phyloP scores from a whole-genome alignment of 2,113 vertebrate genomes.

The Ceuthmochares aereus region DNA sequence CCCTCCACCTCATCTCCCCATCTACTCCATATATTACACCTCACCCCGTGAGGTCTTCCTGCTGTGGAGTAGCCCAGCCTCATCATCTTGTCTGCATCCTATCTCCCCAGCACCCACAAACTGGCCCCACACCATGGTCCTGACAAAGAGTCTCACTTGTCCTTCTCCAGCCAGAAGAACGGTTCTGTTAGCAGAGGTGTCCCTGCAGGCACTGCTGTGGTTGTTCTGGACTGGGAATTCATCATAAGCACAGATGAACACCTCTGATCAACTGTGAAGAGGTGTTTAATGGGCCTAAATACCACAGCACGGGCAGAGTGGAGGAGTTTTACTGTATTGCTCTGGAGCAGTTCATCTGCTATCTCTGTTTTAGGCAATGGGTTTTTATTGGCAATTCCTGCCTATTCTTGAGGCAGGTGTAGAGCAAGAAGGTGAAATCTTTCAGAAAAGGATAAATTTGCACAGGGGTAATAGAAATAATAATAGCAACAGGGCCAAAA shows the following conservation, averaged over 20 bases:
- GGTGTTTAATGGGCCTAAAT: background rate
- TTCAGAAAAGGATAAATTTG: background rate
- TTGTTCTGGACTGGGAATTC: background rate
- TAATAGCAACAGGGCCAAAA: background rate
- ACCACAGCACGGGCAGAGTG: rapidly evolving
- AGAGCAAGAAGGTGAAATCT: background rate
- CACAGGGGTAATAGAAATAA: background rate
- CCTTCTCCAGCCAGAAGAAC: background rate
- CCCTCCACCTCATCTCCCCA: background rate
- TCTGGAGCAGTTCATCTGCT: background rate
- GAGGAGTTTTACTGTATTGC: background rate
- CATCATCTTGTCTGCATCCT: background rate
- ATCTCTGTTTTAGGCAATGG: background rate
- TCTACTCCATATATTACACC: background rate
- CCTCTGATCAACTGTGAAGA: background rate
- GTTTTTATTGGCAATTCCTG: background rate
- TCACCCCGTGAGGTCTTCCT: background rate
- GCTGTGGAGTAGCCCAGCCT: background rate
- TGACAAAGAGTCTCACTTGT: background rate
- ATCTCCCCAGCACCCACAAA: background rate
- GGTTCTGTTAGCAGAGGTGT: background rate
- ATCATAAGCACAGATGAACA: background rate
- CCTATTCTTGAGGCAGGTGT: background rate
- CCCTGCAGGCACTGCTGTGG: background rate
- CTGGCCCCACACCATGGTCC: background rate